Base-by-base conservation (phyloP, 2,888 invertebrate genomes). In the Baccha elongata region DNA sequence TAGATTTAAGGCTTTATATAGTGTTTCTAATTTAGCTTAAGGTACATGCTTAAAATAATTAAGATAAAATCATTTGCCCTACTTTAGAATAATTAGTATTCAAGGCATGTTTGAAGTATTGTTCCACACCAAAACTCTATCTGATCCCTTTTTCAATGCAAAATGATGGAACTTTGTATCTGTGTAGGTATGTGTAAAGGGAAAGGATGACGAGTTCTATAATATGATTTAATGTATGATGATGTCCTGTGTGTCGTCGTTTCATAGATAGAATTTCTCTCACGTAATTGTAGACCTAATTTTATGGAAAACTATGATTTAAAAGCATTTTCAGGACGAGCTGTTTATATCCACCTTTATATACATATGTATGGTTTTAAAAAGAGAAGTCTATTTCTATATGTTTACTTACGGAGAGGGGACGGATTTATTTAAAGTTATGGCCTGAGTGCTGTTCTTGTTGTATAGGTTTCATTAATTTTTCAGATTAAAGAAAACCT, bases 241-340 rank as follows among this genome's bases (percentile, higher is more conserved):
- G 6, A 3, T 11, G n/a, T n/a, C n/a, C 3, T 35, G 23, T 19
- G 46, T 32, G 60, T n/a, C 37, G 29, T 64, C 19, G 48, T 48
- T 68, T 26, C 8, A 40, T 29, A 65, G 44, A 73, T 79, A 58
- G 46, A 44, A 58, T 52, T 53, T 46, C 74, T 69, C 50, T 55
- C 80, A 69, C 69, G 69, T 75, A 80, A 75, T 80, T 80, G 40
- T 62, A 64, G 80, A 74, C 74, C 64, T 80, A 80, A 80, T 80
- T 80, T 69, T 58, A 69, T 69, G 64, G 74, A 64, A 60, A 69
- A 80, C 73, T 74, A 79, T 79, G 52, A 79, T 79, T 79, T 79
- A 75, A 53, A 26, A 58, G 32, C 48, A 64, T 74, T 62, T 35
- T 23, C 26, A 5, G 60, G 60, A 29, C 60, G 60, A 44, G 44